A percentile compares a stretch with the other conserved stretches of the same genome.
Conservation (phyloP, 2,113 vertebrate species). For the Syrmaticus mikado region DNA sequence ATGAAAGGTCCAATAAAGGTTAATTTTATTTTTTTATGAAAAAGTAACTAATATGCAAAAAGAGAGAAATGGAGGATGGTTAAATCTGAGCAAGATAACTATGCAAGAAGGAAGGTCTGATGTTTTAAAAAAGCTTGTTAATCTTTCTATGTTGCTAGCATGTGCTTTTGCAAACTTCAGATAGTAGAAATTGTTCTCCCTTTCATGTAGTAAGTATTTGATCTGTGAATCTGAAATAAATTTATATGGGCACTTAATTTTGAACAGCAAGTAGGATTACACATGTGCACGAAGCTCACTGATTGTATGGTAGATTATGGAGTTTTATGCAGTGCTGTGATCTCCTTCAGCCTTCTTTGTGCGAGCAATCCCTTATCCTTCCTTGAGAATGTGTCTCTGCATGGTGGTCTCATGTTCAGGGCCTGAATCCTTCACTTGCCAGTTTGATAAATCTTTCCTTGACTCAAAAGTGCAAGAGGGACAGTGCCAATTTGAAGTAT, state of each 20-base stretch:
- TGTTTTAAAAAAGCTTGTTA: neutral
- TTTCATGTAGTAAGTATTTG: neutral
- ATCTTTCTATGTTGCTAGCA: neutral
- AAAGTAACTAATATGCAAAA: neutral
- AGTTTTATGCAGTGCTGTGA: neutral
- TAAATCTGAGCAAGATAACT: neutral
- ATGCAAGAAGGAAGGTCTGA: neutral
- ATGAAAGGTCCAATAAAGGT: neutral
- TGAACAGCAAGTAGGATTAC: neutral
- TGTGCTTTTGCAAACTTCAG: neutral
- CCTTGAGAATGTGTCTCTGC: neutral
- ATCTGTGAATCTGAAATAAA: neutral
- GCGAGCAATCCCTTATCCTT: neutral
- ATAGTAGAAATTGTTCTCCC: neutral
- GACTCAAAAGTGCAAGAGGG: neutral
- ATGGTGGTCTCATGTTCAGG: neutral
- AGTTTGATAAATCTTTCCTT: neutral
- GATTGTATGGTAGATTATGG: neutral
- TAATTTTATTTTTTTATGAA: neutral
- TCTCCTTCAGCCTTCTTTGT: neutral
- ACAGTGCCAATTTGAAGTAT: neutral
- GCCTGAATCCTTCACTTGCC: neutral
- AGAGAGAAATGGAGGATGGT: neutral
- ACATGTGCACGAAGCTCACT: neutral
- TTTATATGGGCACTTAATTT: neutral